phyloP scores from a whole-genome alignment of 2,888 invertebrate species.

The Plagodis pulveraria region DNA sequence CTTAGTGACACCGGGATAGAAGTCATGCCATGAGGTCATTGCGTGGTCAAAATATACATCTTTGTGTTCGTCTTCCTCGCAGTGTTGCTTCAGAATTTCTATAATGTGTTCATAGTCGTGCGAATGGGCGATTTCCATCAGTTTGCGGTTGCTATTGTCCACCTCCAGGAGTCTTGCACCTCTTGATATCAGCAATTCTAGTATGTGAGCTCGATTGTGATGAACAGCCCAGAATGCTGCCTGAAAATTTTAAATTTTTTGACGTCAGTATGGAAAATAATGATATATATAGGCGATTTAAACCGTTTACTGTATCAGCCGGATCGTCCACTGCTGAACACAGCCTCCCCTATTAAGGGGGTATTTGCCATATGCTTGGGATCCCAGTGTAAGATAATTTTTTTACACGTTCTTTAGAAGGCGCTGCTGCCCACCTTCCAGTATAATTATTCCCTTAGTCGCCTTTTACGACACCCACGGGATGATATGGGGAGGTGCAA shows the following conservation, averaged over 20 bases:
- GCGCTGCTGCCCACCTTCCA: too few species aligned
- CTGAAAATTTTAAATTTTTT: conserved; percentile 66
- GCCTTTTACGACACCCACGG: too few species aligned
- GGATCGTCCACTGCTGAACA: too few species aligned
- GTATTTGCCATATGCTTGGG: too few species aligned
- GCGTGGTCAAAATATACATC: conserved; percentile 44
- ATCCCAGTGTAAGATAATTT: too few species aligned
- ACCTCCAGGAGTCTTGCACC: conserved; percentile 78
- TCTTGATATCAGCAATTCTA: conserved; percentile 80
- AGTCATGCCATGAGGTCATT: conserved; percentile 75
- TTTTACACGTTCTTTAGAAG: too few species aligned
- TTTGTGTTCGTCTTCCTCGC: conserved; percentile 51
- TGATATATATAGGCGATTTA: too few species aligned
- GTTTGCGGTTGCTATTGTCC: conserved; percentile 79
- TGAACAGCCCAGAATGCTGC: conserved; percentile 87
- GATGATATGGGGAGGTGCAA: too few species aligned
- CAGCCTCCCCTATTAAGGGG: too few species aligned
- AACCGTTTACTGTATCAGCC: too few species aligned
- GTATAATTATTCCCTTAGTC: too few species aligned
- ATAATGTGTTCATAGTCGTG: conserved; percentile 80
- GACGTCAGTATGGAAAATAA: too few species aligned
- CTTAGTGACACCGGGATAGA: conserved; percentile 75
- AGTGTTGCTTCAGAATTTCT: conserved; percentile 68
- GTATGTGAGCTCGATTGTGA: conserved; percentile 81
- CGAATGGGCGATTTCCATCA: conserved; percentile 80